Percentiles rank a stretch among this genome's conserved stretches.
Evolutionary conservation across 2,113 vertebrate species (phyloP).

Genomic region (Dendrocopos noguchii): DNA sequence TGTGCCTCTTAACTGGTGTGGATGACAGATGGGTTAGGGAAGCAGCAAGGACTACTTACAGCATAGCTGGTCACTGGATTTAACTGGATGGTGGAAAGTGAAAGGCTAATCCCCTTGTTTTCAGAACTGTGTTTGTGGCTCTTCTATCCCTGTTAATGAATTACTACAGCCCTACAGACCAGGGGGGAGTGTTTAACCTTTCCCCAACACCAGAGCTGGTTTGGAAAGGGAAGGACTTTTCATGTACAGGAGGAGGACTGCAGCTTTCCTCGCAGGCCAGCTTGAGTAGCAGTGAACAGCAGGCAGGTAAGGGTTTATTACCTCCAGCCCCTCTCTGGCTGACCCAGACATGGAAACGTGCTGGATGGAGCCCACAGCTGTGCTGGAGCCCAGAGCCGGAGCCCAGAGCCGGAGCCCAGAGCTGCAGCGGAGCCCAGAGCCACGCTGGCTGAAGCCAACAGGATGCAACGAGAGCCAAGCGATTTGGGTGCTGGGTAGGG

Average conservation of each 20-base stretch:
- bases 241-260: fast-evolving
- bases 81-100: background rate
- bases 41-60: background rate
- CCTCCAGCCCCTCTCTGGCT: background rate
- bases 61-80: background rate
- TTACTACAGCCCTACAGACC: background rate
- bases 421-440: too few species aligned
- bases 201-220: background rate
- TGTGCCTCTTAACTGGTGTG: background rate
- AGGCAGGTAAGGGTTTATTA: background rate
- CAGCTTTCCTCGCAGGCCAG: background rate
- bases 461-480: background rate
- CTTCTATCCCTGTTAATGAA: background rate
- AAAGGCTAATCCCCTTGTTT: background rate
- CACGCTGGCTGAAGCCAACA: background rate
- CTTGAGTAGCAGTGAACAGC: background rate
- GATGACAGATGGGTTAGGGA: fast-evolving
- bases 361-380: background rate
- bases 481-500: background rate
- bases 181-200: background rate
- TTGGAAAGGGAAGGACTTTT: background rate
- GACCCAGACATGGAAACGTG: background rate
- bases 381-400: too few species aligned
- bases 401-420: too few species aligned
- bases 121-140: background rate